Evolutionary conservation across 2,888 invertebrate genomes (phyloP).

Genomic region (Chaetoderma sp.): DNA sequence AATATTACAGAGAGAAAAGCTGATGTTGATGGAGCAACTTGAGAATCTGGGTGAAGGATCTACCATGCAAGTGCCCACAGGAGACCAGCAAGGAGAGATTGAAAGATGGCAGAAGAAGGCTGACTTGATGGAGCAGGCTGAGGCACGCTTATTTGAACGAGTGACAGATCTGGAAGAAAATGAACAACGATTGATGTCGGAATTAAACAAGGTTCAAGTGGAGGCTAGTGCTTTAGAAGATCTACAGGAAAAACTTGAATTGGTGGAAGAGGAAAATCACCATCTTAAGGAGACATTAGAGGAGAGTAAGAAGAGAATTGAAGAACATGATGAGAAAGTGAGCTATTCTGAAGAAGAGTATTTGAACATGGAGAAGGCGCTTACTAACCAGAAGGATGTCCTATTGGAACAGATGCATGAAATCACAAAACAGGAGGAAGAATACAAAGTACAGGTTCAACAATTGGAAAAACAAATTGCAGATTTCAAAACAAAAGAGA

Average conservation of each 20-base stretch:
- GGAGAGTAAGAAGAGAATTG: background rate
- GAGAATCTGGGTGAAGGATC: conserved; percentile 7
- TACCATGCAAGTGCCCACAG: conserved; percentile 7
- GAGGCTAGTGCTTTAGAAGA: conserved; percentile 23
- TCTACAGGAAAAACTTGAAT: conserved; percentile 14
- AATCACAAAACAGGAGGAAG: background rate
- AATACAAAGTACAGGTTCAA: conserved; percentile 26
- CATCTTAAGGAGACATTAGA: background rate
- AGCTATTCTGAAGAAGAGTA: background rate
- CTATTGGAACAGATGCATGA: conserved; percentile 33
- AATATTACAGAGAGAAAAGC: no score
- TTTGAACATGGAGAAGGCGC: background rate
- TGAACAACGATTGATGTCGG: conserved; percentile 42
- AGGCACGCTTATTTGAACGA: conserved; percentile 58
- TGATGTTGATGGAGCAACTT: background rate
- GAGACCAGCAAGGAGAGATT: conserved; percentile 9
- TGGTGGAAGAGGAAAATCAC: conserved; percentile 12
- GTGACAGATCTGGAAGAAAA: conserved; percentile 56
- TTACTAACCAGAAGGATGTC: conserved; percentile 28
- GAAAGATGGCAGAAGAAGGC: conserved; percentile 41
- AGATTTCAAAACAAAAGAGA: background rate
- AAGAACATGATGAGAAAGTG: conserved; percentile 40
- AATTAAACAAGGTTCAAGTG: conserved; percentile 35
- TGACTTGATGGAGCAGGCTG: conserved; percentile 55
- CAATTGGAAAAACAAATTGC: conserved; percentile 3